phyloP scores from a whole-genome alignment of 2,113 vertebrate species.

The Oryzias javanicus region DNA sequence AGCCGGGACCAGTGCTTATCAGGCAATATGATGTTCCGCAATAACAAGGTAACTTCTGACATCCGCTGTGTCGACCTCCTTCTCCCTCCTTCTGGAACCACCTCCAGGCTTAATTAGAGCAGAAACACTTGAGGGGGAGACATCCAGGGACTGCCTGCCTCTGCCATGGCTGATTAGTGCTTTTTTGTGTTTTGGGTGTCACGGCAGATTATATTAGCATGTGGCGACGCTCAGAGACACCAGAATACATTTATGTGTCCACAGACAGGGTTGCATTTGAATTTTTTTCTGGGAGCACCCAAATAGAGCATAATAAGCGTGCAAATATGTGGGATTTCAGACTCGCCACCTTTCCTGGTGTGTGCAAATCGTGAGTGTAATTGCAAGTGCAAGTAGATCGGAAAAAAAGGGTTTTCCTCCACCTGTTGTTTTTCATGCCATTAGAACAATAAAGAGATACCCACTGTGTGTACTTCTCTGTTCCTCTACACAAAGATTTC shows the following conservation, averaged over 20 bases:
- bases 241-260: conserved; percentile 8
- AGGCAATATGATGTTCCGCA: conserved; percentile 82
- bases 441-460: conserved; percentile 50
- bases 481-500: conserved; percentile 59
- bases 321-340: conserved; percentile 23
- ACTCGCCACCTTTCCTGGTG: not conserved
- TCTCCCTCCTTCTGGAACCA: conserved; percentile 37
- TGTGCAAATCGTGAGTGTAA: conserved; percentile 39
- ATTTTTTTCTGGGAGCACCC: conserved; percentile 7
- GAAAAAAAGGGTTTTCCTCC: conserved; percentile 32
- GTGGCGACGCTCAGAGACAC: conserved; percentile 19
- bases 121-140: conserved; percentile 43
- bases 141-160: conserved; percentile 48
- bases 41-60: conserved; percentile 85
- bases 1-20: conserved; percentile 81
- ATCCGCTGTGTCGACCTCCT: conserved; percentile 21
- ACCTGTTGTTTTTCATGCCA: conserved; percentile 60
- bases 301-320: conserved; percentile 12
- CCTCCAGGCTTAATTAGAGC: conserved; percentile 63
- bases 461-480: conserved; percentile 29
- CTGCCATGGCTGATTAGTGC: conserved; percentile 62
- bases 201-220: conserved; percentile 32
- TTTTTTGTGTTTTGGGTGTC: conserved; percentile 51
- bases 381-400: conserved; percentile 50
- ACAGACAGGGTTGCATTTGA: conserved; percentile 10